Percentiles rank a stretch among this genome's conserved stretches.
These are phyloP conservation scores for Ageneiosus marmoratus DNA, from an alignment of 2,113 vertebrate genomes.

Conservation along the genomic window DNA sequence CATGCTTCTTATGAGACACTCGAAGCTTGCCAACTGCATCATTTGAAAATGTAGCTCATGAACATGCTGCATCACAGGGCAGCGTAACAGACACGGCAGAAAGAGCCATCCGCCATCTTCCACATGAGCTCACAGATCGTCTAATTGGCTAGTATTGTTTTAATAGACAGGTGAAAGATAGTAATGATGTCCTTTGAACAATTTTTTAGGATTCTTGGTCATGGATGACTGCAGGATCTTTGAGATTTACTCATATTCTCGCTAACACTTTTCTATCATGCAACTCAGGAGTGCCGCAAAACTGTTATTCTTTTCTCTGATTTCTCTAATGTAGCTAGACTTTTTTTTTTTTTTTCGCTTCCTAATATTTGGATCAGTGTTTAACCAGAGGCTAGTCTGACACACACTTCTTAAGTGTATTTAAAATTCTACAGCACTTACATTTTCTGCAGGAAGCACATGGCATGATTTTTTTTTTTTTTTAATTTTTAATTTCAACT, in stretches of 20 bases:
- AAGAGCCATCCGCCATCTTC: not conserved
- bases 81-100: too few relatives aligned
- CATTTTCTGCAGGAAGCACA: not conserved
- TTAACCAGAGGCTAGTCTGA: not conserved
- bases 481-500: not conserved
- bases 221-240: too few relatives aligned
- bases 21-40: not conserved
- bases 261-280: not conserved
- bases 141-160: not conserved
- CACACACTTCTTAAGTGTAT: not conserved
- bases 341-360: too few relatives aligned
- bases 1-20: not conserved
- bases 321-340: too few relatives aligned
- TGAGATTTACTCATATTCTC: not conserved
- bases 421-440: not conserved
- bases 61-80: too few relatives aligned
- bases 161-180: not conserved
- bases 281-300: too few relatives aligned
- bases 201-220: not conserved
- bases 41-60: not conserved
- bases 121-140: not conserved
- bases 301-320: too few relatives aligned
- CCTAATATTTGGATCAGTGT: not conserved
- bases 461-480: too few relatives aligned
- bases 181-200: not conserved